These are phyloP conservation scores for Pelvicachromis taeniatus DNA, from an alignment of 2,113 vertebrate genomes.

Conservation along the genomic window DNA sequence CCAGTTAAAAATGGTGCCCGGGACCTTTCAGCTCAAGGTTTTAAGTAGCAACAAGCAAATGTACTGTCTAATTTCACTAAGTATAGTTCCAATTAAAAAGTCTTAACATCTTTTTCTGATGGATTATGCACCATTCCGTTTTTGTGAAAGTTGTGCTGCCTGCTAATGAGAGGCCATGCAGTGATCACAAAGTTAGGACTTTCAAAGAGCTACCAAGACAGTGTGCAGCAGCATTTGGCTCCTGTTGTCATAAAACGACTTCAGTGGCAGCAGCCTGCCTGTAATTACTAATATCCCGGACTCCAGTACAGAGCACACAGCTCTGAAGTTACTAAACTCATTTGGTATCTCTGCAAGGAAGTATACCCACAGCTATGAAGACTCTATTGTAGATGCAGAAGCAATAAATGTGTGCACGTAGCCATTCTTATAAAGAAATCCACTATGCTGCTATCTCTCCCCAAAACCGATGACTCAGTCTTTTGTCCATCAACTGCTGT, in stretches of 20 bases:
- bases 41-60: neutral
- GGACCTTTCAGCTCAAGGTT: neutral
- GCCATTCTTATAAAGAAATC: neutral
- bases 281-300: conserved; percentile 39
- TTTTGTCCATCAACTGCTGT: neutral
- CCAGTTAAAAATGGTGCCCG: neutral
- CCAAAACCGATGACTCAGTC: neutral
- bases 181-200: conserved; percentile 32
- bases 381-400: neutral
- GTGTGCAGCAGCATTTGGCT: conserved; percentile 9
- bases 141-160: neutral
- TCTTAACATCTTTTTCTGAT: neutral
- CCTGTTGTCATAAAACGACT: conserved; percentile 31
- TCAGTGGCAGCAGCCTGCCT: neutral
- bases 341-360: conserved; percentile 18
- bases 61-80: neutral
- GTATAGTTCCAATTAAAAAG: neutral
- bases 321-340: conserved; percentile 29
- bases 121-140: neutral
- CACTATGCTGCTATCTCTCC: neutral
- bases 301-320: neutral
- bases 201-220: conserved; percentile 15
- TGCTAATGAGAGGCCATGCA: conserved; percentile 34
- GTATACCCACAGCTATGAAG: conserved; percentile 5
- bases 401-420: neutral